A percentile compares a stretch with the other conserved stretches of the same genome.
Evolutionary conservation across 1,140 invertebrate genomes (phyloP).

Genomic region (Hylaeus anthracinus): DNA sequence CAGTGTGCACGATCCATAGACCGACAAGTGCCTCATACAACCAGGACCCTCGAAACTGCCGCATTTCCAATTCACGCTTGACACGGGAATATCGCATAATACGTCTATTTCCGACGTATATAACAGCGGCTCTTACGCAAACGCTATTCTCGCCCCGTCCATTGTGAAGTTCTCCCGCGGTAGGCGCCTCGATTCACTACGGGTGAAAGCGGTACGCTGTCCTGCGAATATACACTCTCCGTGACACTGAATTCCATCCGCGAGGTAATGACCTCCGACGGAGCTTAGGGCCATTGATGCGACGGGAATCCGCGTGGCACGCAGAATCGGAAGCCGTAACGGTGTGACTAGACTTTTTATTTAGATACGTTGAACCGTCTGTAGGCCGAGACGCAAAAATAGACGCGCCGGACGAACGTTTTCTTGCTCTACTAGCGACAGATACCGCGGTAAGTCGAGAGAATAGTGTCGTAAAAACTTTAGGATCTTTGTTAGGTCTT

Average conservation of each 20-base stretch:
- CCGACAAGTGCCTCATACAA: not conserved
- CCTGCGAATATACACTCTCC: not conserved
- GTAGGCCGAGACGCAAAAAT: not conserved
- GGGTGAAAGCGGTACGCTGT: constrained; percentile 27
- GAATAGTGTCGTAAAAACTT: too few species aligned
- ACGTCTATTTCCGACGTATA: constrained; percentile 33
- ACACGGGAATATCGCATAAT: constrained; percentile 27
- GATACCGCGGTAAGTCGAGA: too few species aligned
- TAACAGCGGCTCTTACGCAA: constrained; percentile 37
- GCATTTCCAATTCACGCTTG: constrained; percentile 37
- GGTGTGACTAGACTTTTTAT: too few species aligned
- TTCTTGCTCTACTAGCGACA: too few species aligned
- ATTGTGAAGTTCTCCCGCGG: not conserved
- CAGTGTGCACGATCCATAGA: not conserved
- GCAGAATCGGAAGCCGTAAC: not conserved
- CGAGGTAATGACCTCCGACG: constrained; percentile 34
- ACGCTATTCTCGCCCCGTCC: constrained; percentile 21
- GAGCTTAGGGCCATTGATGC: constrained; percentile 2
- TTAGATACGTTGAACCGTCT: too few species aligned
- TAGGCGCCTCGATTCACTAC: constrained; percentile 6
- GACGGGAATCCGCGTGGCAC: not conserved
- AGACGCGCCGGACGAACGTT: not conserved
- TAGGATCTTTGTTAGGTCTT: too few species aligned
- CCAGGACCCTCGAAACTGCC: constrained; percentile 14
- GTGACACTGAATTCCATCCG: constrained; percentile 31